phyloP scores from a whole-genome alignment of 2,888 invertebrate species.

The Amiota communis region DNA sequence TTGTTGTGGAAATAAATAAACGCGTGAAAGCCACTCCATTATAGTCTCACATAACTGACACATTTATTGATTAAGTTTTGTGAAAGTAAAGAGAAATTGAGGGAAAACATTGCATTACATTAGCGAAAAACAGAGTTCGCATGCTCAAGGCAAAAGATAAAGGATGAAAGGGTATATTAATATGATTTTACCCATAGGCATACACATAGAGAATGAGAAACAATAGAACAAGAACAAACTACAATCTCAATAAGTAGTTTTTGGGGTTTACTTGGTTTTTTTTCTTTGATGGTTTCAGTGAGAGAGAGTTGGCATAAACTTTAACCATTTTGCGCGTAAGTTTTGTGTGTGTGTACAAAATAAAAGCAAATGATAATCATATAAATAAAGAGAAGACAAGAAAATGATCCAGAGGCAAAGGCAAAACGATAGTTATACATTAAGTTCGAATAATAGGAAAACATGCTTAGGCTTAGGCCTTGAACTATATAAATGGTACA shows the following conservation, averaged over 20 bases:
- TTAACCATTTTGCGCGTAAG: conserved; percentile 23
- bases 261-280: not conserved
- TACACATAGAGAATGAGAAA: not conserved
- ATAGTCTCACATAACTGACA: not conserved
- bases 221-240: not conserved
- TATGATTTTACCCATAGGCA: conserved; percentile 15
- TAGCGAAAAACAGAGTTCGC: not conserved
- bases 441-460: conserved; percentile 24
- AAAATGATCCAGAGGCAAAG: not conserved
- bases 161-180: too few relatives aligned
- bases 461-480: conserved; percentile 19
- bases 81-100: conserved; percentile 3
- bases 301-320: conserved; percentile 14
- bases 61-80: conserved; percentile 59
- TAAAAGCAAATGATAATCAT: too few relatives aligned
- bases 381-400: not conserved
- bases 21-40: conserved; percentile 26
- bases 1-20: conserved; percentile 53
- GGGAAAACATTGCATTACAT: conserved; percentile 16
- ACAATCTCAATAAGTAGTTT: conserved; percentile 18
- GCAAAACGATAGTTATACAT: not conserved
- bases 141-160: not conserved
- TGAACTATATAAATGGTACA: conserved; percentile 2
- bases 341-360: not conserved
- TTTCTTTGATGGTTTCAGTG: not conserved